Evolutionary conservation across 2,888 invertebrate genomes (phyloP).

Genomic region (Branchipolynoe longqiensis): DNA sequence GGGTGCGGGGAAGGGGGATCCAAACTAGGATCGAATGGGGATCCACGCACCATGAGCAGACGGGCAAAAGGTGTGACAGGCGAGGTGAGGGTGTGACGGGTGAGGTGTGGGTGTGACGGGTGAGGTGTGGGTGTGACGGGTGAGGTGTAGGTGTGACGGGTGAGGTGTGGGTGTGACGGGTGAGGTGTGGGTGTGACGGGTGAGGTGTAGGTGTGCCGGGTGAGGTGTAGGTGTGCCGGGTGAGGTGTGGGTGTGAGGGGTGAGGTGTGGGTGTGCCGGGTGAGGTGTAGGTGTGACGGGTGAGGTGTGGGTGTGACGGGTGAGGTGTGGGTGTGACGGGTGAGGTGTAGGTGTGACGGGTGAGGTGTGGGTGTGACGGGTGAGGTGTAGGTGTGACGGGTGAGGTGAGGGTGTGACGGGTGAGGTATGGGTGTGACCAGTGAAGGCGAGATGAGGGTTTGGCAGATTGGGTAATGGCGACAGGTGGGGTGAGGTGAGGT

Average conservation of each 20-base stretch:
- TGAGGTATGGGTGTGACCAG: not conserved
- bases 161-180: not conserved
- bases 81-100: not conserved
- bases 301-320: not conserved
- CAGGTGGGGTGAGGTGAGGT: not conserved
- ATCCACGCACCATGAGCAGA: not conserved
- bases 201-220: not conserved
- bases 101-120: not conserved
- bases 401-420: not conserved
- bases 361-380: not conserved
- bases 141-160: not conserved
- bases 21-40: no score
- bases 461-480: not conserved
- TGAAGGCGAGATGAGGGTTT: not conserved
- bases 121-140: not conserved
- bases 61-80: not conserved
- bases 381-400: not conserved
- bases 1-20: no score
- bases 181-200: not conserved
- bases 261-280: not conserved
- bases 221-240: not conserved
- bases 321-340: not conserved
- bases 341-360: not conserved
- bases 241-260: not conserved
- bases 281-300: not conserved